phyloP scores from a whole-genome alignment of 2,797 vertebrate species.

The Pseudomugil gertrudae region DNA sequence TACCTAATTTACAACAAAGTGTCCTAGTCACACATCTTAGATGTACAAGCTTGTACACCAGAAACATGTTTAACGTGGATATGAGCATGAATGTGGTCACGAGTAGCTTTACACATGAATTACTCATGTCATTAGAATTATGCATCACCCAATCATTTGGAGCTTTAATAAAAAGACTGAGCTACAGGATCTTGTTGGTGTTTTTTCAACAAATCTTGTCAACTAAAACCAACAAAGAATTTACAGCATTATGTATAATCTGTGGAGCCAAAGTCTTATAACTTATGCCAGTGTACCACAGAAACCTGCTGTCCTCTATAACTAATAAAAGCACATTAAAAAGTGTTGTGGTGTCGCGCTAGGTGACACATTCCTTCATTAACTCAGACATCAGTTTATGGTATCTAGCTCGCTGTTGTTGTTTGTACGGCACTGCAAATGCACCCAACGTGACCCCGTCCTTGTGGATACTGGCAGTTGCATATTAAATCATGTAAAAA shows the following conservation, averaged over 20 bases:
- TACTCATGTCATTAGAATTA: not conserved
- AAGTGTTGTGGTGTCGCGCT: conserved; percentile 1
- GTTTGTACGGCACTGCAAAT: conserved; percentile 23
- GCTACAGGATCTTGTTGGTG: no score
- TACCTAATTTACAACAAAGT: conserved; percentile 12
- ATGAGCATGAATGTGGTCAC: not conserved
- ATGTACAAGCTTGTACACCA: conserved; percentile 5
- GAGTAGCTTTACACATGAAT: not conserved
- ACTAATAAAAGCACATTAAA: conserved; percentile 24
- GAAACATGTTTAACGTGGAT: conserved; percentile 1
- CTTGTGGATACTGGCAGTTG: conserved; percentile 20
- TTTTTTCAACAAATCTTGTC: not conserved
- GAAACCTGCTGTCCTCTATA: conserved; percentile 25
- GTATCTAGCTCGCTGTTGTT: conserved; percentile 15
- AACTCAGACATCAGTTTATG: conserved; percentile 8
- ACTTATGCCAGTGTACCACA: not conserved
- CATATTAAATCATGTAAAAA: conserved; percentile 21
- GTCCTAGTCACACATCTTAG: conserved; percentile 16
- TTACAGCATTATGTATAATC: not conserved
- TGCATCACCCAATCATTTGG: not conserved
- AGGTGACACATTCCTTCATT: conserved; percentile 34
- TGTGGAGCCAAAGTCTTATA: not conserved
- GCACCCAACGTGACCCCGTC: conserved; percentile 17
- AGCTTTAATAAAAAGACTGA: no score
- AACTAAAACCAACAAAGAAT: conserved; percentile 8